Base-by-base conservation (phyloP, 1,140 invertebrate genomes). In the Heterodera carotae region DNA sequence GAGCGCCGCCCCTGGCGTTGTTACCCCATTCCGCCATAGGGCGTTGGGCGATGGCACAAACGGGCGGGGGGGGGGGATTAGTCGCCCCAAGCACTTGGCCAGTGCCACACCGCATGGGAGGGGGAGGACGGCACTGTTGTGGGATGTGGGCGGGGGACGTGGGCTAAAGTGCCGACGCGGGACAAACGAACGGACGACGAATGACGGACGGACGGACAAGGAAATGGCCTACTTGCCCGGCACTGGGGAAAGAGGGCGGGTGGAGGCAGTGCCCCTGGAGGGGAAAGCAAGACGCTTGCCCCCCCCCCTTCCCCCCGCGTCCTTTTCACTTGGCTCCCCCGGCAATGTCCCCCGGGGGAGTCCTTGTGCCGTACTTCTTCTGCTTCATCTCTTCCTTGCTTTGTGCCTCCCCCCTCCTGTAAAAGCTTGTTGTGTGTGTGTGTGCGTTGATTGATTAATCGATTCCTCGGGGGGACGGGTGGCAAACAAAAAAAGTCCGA, bases 361-460 rank as follows among this genome's bases (percentile, higher is more conserved):
- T 66, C n/a, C 62, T 66, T 34, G 48, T 53, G 62, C 62, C 48
- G 48, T 53, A 53, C 48, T 53, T 53, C 18, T 34, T 66, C 22
- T 34, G 7, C 25, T 34, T n/a, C n/a, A n/a, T n/a, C n/a, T n/a
- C n/a, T n/a, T n/a, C n/a, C n/a, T n/a, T n/a, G n/a, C n/a, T n/a
- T n/a, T n/a, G n/a, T n/a, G n/a, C n/a, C n/a, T n/a, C n/a, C n/a
- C n/a, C n/a, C n/a, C n/a, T n/a, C n/a, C n/a, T n/a, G n/a, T n/a
- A n/a, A n/a, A n/a, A 18, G 48, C 18, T 53, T 53, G 1, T 53
- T 4, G 4, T 53, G 48, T 22, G 8, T 15, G 12, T 1, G 39
- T n/a, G 6, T 62, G 59, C 59, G 59, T 62, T 66, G 62, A 66
- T 66, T 66, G 62, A 66, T 66, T 66, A 66, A 66, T 66, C 62